Conservation (phyloP, 1,140 invertebrate species). For the Bursaphelenchus mucronatus region DNA sequence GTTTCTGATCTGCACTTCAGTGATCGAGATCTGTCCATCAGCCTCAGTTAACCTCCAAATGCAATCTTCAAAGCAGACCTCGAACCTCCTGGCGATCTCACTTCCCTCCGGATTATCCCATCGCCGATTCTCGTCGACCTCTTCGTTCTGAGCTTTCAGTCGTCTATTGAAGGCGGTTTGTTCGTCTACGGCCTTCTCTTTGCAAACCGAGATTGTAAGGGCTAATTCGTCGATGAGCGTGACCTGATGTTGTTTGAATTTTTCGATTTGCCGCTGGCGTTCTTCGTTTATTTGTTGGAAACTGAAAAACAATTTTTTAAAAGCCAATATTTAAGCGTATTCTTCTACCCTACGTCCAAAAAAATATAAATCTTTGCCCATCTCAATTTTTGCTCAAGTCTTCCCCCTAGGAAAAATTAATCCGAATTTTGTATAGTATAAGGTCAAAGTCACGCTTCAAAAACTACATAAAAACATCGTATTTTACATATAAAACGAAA, state of each 20-base stretch:
- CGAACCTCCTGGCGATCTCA: constrained; percentile 78
- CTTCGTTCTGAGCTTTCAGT: background rate
- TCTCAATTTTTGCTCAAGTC: no score
- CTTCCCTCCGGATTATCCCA: constrained; percentile 63
- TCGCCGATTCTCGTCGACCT: constrained; percentile 16
- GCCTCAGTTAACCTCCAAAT: constrained; percentile 93
- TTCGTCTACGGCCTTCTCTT: constrained; percentile 71
- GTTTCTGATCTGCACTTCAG: constrained; percentile 88
- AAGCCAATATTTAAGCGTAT: no score
- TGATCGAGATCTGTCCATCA: constrained; percentile 92
- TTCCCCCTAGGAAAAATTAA: no score
- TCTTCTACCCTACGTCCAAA: no score
- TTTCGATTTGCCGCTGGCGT: constrained; percentile 69
- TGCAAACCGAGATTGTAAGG: constrained; percentile 79
- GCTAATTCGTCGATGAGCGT: constrained; percentile 84
- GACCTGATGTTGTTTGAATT: constrained; percentile 82
- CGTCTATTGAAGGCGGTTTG: constrained; percentile 51
- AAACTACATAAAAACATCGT: no score
- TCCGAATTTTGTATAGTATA: no score
- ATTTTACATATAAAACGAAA: no score
- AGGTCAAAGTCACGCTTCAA: no score
- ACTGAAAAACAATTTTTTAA: constrained; percentile 21
- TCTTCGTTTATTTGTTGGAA: constrained; percentile 23
- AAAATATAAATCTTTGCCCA: no score
- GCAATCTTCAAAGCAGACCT: constrained; percentile 98